Percentiles rank a stretch among this genome's conserved stretches.
Evolutionary conservation across 2,113 vertebrate species (phyloP).

Genomic region (Triplophysa dalaica): DNA sequence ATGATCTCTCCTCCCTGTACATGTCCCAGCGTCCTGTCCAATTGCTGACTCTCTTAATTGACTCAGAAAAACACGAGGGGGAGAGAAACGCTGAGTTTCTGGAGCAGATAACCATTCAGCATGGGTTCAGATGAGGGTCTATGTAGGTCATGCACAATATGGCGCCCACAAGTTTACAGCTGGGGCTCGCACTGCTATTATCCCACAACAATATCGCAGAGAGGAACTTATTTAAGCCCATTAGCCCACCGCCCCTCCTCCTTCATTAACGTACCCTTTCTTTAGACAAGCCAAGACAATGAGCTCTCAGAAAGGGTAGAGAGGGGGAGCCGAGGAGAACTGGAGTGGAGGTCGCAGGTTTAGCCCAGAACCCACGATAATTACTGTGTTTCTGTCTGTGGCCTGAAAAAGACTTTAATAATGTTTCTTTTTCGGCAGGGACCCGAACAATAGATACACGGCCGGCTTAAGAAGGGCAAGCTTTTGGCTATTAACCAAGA

Average conservation of each 20-base stretch:
- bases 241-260: conserved; percentile 73
- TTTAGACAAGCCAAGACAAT: conserved; percentile 81
- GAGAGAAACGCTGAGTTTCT: conserved; percentile 20
- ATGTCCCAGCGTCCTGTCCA: conserved; percentile 15
- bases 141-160: conserved; percentile 68
- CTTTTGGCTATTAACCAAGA: conserved; percentile 63
- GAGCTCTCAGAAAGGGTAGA: conserved; percentile 66
- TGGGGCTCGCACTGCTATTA: conserved; percentile 68
- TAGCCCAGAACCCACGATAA: conserved; percentile 61
- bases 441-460: conserved; percentile 53
- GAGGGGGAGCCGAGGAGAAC: conserved; percentile 65
- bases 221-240: conserved; percentile 79
- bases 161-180: conserved; percentile 64
- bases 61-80: conserved; percentile 39
- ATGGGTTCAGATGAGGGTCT: conserved; percentile 64
- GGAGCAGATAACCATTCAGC: conserved; percentile 53
- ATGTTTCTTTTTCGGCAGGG: conserved; percentile 60
- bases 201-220: conserved; percentile 62
- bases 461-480: conserved; percentile 57
- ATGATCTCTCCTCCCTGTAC: conserved; percentile 15
- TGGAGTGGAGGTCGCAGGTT: conserved; percentile 64
- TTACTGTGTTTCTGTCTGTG: conserved; percentile 70
- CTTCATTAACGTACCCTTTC: conserved; percentile 77
- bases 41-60: conserved; percentile 55
- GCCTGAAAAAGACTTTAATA: conserved; percentile 61